Conservation (phyloP, 2,113 vertebrate species). For the Benitochromis conjunctus region DNA sequence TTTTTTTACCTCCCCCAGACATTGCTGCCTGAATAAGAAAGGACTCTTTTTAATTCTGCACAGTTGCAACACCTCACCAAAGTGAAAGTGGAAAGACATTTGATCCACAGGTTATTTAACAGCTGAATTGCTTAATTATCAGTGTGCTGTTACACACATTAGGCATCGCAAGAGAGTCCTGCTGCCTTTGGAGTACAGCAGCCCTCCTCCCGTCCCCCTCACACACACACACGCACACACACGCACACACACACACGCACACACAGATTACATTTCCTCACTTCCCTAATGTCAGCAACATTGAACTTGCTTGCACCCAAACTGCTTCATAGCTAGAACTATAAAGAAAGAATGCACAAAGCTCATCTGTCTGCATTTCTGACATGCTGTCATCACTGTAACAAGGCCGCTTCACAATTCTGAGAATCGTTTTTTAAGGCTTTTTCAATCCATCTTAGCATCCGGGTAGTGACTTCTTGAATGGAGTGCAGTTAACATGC, state of each 20-base stretch:
- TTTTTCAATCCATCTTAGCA: background rate
- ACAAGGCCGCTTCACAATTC: background rate
- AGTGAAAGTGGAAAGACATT: background rate
- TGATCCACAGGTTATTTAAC: constrained; percentile 19
- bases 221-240: background rate
- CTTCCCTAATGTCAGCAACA: background rate
- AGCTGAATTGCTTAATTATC: constrained; percentile 7
- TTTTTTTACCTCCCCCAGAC: background rate
- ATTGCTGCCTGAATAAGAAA: background rate
- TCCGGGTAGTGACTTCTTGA: background rate
- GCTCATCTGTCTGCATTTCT: background rate
- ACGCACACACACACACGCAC: too few relatives aligned
- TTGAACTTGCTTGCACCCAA: background rate
- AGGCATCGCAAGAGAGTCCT: background rate
- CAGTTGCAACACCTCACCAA: background rate
- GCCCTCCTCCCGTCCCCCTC: background rate
- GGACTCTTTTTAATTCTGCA: background rate
- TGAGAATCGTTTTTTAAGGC: background rate
- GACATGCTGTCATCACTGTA: background rate
- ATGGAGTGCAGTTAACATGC: background rate
- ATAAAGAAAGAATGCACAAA: background rate
- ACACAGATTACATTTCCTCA: background rate
- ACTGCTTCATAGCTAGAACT: background rate
- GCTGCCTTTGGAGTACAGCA: background rate
- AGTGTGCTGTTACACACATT: background rate